These are phyloP conservation scores for Erythrolamprus reginae DNA, from an alignment of 2,113 vertebrate genomes.

Conservation along the genomic window DNA sequence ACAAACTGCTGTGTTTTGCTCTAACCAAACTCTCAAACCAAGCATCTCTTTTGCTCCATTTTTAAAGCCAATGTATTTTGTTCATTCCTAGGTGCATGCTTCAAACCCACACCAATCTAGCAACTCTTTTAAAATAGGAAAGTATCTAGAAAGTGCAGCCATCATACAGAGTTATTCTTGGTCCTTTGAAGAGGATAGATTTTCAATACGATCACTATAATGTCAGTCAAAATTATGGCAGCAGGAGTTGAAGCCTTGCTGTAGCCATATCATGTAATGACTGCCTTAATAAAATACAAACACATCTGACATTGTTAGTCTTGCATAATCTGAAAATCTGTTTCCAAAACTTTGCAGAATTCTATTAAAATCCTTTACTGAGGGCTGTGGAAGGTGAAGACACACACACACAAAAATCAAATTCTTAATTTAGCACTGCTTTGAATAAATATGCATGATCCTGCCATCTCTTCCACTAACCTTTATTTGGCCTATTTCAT, in stretches of 20 bases:
- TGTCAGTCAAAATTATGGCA: neutral
- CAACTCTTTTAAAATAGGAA: neutral
- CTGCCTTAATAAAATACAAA: neutral
- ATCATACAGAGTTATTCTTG: neutral
- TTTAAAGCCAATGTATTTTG: neutral
- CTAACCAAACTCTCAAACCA: neutral
- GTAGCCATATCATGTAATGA: neutral
- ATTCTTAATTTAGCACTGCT: neutral
- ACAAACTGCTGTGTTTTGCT: neutral
- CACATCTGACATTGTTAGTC: neutral
- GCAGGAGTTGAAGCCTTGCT: neutral
- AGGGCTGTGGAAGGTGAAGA: neutral
- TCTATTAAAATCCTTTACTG: neutral
- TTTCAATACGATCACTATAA: neutral
- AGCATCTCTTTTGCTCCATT: neutral
- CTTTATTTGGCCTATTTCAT: neutral
- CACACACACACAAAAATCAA: conserved; percentile 9
- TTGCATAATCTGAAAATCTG: neutral
- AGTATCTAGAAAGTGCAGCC: neutral
- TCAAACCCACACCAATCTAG: neutral
- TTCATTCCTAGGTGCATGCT: neutral
- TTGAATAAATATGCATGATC: neutral
- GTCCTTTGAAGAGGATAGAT: neutral
- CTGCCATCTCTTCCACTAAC: neutral
- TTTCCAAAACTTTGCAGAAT: neutral